These are phyloP conservation scores for Emys orbicularis DNA, from an alignment of 2,797 vertebrate genomes.

Conservation along the genomic window DNA sequence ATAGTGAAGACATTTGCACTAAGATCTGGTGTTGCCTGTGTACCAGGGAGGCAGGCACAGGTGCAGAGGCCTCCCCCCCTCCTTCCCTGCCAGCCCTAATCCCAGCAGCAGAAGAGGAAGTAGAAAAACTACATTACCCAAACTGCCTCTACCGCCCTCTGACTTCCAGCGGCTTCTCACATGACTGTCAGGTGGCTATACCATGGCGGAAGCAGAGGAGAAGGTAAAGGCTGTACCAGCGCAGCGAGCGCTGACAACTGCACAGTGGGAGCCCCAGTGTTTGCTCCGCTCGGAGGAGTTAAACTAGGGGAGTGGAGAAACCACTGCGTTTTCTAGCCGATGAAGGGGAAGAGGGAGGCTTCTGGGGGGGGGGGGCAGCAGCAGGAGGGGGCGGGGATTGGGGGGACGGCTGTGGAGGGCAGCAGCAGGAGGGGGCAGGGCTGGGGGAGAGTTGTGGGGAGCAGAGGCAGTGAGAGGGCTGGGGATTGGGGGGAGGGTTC, in stretches of 20 bases:
- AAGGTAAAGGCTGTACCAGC: slow-evolving; percentile 80
- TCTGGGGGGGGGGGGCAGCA: neutral
- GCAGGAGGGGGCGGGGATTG: neutral
- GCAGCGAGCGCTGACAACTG: accelerated
- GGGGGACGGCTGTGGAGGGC: neutral
- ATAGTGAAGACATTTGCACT: neutral
- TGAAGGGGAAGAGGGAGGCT: neutral
- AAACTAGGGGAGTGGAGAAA: neutral
- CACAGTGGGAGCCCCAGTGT: accelerated
- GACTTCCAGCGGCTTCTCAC: slow-evolving; percentile 75
- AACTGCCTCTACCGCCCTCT: neutral
- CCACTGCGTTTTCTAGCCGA: neutral
- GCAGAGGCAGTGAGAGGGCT: too few relatives aligned
- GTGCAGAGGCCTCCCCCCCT: neutral
- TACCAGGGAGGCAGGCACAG: accelerated
- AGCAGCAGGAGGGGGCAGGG: neutral
- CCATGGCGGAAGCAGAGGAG: slow-evolving; percentile 90
- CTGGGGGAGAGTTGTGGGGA: too few relatives aligned
- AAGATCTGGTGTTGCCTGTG: neutral
- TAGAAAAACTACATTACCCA: slow-evolving; percentile 87
- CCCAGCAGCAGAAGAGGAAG: neutral
- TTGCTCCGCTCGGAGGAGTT: neutral
- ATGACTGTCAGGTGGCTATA: slow-evolving; percentile 73
- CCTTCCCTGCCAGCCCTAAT: neutral
- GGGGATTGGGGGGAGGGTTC: neutral